Conservation (phyloP, 2,888 invertebrate genomes). For the Amblyjoppa proteus region DNA sequence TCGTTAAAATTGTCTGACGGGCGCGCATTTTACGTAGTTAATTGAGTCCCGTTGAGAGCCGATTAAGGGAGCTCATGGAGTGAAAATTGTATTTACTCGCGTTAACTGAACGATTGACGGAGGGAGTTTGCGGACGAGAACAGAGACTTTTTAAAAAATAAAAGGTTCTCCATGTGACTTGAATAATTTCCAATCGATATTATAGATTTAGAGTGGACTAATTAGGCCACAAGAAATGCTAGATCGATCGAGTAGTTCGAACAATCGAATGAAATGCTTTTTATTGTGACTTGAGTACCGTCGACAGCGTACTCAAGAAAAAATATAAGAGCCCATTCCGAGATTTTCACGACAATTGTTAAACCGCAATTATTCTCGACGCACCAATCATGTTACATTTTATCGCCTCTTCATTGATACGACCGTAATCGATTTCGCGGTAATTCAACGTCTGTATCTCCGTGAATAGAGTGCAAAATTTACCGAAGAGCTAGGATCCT, state of each 20-base stretch:
- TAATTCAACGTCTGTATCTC: slow-evolving; percentile 21
- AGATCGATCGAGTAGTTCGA: neutral
- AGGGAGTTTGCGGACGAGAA: neutral
- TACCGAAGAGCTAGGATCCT: slow-evolving; percentile 24
- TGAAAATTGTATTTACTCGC: slow-evolving; percentile 62
- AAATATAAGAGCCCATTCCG: neutral
- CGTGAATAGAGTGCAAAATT: slow-evolving; percentile 48
- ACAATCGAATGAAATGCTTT: neutral
- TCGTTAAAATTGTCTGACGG: slow-evolving; percentile 76
- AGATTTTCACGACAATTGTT: slow-evolving; percentile 22
- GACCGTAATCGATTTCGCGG: slow-evolving; percentile 49
- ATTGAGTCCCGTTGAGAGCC: slow-evolving; percentile 62
- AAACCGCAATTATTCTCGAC: slow-evolving; percentile 11
- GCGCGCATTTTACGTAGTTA: slow-evolving; percentile 74
- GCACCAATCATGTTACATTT: slow-evolving; percentile 33
- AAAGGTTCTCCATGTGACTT: neutral
- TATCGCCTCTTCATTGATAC: slow-evolving; percentile 41
- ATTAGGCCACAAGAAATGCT: neutral
- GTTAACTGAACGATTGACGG: slow-evolving; percentile 42
- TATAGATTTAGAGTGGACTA: neutral
- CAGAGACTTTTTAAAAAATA: neutral
- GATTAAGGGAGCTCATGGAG: slow-evolving; percentile 44
- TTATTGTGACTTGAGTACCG: slow-evolving; percentile 1
- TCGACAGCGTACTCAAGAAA: neutral
- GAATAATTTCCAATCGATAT: neutral